Conservation (phyloP, 2,888 invertebrate genomes). For the Vanessa cardui region DNA sequence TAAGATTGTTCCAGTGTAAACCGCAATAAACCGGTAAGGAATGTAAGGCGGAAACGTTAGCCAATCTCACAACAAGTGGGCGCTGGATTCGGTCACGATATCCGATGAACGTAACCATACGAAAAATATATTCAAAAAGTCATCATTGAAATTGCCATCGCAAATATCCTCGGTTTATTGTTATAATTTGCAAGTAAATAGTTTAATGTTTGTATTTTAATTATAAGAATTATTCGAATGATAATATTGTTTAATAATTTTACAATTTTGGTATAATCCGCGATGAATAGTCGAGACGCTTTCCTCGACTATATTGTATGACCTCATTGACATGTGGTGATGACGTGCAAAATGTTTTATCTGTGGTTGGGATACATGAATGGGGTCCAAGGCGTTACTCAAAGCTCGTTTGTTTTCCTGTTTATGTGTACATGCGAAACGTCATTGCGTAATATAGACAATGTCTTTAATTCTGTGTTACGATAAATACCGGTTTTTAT, state of each 20-base stretch:
- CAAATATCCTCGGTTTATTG: no score
- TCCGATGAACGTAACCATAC: slow-evolving; percentile 8
- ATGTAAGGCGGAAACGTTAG: slow-evolving; percentile 68
- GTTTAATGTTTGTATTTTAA: no score
- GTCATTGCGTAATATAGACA: slow-evolving; percentile 43
- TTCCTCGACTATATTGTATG: slow-evolving; percentile 20
- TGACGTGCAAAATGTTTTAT: slow-evolving; percentile 31
- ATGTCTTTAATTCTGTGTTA: slow-evolving; percentile 40
- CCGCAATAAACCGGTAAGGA: slow-evolving; percentile 61
- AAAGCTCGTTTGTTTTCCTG: slow-evolving; percentile 46
- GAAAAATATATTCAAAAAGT: neutral
- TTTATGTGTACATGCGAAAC: slow-evolving; percentile 41
- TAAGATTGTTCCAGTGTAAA: slow-evolving; percentile 55
- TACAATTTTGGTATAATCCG: neutral
- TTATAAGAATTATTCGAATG: no score
- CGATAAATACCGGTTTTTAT: slow-evolving; percentile 42
- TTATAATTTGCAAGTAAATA: no score
- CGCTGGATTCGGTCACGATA: slow-evolving; percentile 46
- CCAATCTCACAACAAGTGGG: slow-evolving; percentile 63
- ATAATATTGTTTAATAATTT: neutral
- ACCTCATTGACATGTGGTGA: slow-evolving; percentile 33
- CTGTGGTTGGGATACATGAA: slow-evolving; percentile 39
- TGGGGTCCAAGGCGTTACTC: slow-evolving; percentile 32
- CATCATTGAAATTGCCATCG: no score
- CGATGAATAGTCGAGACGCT: neutral